Percentiles rank a stretch among this genome's conserved stretches.
These are phyloP conservation scores for Channallabes apus DNA, from an alignment of 2,797 vertebrate genomes.

Conservation along the genomic window DNA sequence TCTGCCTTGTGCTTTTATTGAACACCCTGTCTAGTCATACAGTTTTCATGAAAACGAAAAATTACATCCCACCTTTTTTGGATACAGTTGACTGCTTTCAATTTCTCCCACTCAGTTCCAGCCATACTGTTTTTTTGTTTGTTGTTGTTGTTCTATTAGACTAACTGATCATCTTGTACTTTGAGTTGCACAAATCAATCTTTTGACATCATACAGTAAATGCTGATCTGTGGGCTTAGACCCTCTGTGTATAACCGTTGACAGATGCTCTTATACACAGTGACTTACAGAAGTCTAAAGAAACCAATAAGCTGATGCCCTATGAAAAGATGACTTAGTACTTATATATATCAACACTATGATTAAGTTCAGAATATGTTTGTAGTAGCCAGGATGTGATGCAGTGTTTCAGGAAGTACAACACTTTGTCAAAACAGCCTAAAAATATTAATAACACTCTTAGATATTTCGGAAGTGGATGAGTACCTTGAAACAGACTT, in stretches of 20 bases:
- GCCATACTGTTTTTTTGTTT: not conserved
- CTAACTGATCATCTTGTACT: not conserved
- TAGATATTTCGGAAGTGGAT: slow-evolving; percentile 2
- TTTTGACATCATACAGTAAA: not conserved
- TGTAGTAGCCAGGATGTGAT: not conserved
- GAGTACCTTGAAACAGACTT: slow-evolving; percentile 17
- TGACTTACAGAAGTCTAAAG: not conserved
- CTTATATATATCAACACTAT: not conserved
- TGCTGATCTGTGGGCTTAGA: not conserved
- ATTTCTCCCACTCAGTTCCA: not conserved
- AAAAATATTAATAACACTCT: not conserved
- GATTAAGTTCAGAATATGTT: not conserved
- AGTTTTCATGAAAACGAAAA: slow-evolving; percentile 13
- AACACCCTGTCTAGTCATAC: slow-evolving; percentile 2
- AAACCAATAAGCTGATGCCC: not conserved
- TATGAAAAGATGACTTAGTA: not conserved
- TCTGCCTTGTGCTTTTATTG: slow-evolving; percentile 2
- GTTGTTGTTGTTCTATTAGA: not conserved
- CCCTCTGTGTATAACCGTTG: not conserved
- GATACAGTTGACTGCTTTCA: not conserved
- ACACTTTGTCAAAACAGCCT: not conserved
- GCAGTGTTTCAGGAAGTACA: not conserved
- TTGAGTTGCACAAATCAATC: not conserved
- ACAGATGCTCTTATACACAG: not conserved
- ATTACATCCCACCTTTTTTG: not conserved